Evolutionary conservation across 2,797 vertebrate species (phyloP).

Genomic region (Tapera naevia): DNA sequence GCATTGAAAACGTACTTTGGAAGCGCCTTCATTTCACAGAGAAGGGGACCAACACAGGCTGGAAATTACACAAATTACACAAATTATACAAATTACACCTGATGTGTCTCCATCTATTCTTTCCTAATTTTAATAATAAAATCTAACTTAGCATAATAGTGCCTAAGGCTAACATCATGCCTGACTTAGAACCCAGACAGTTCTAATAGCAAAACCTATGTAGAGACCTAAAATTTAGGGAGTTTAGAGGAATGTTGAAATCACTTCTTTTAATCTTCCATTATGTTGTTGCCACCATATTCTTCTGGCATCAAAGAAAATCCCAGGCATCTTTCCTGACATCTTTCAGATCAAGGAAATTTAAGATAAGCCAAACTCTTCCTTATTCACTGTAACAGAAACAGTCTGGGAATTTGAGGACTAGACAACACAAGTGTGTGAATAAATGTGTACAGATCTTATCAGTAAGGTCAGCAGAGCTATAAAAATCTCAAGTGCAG

Average conservation of each 20-base stretch:
- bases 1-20: neutral
- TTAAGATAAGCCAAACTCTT: slow-evolving; percentile 7
- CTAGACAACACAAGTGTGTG: neutral
- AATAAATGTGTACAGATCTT: slow-evolving; percentile 9
- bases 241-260: neutral
- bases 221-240: neutral
- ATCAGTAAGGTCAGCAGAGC: slow-evolving; percentile 28
- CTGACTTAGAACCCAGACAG: neutral
- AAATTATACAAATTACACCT: neutral
- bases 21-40: neutral
- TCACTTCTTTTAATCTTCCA: neutral
- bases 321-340: neutral
- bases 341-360: slow-evolving; percentile 37
- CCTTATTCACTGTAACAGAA: slow-evolving; percentile 1
- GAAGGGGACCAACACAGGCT: neutral
- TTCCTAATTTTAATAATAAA: neutral
- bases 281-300: neutral
- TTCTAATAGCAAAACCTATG: neutral
- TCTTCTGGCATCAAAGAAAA: neutral
- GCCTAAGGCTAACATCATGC: neutral
- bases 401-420: slow-evolving; percentile 46
- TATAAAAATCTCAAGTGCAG: neutral
- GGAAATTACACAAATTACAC: neutral
- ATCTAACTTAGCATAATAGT: neutral
- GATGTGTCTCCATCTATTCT: neutral